A percentile compares a stretch with the other conserved stretches of the same genome.
Evolutionary conservation across 1,140 invertebrate species (phyloP).

Genomic region (Aporrectodea caliginosa): DNA sequence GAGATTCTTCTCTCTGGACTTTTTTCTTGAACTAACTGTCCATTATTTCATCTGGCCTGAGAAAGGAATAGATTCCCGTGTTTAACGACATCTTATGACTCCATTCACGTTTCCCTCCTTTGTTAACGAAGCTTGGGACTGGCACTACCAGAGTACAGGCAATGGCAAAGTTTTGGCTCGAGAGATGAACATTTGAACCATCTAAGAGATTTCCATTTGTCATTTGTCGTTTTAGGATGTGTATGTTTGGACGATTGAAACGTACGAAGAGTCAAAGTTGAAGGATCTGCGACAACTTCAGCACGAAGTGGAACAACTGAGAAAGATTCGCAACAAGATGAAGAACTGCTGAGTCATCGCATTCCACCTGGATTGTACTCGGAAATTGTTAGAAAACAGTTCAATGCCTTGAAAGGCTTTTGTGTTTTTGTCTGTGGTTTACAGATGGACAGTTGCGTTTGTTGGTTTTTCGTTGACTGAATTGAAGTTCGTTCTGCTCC

Average conservation of each 20-base stretch:
- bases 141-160: not conserved
- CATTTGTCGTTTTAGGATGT: not conserved
- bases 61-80: not conserved
- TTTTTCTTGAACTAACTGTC: no score
- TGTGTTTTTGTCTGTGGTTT: not conserved
- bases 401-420: not conserved
- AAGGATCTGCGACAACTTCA: not conserved
- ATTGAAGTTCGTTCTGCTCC: no score
- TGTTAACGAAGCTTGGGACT: no score
- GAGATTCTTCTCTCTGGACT: no score
- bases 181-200: not conserved
- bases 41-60: not conserved
- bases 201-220: not conserved
- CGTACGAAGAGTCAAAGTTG: not conserved
- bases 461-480: not conserved
- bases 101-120: no score
- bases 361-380: not conserved
- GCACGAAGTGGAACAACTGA: not conserved
- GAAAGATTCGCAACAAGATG: not conserved
- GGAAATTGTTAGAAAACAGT: not conserved
- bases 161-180: not conserved
- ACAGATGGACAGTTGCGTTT: not conserved
- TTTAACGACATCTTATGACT: no score
- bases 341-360: not conserved
- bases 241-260: not conserved